These are phyloP conservation scores for Crenuchus spilurus DNA, from an alignment of 2,797 vertebrate genomes.

Conservation along the genomic window DNA sequence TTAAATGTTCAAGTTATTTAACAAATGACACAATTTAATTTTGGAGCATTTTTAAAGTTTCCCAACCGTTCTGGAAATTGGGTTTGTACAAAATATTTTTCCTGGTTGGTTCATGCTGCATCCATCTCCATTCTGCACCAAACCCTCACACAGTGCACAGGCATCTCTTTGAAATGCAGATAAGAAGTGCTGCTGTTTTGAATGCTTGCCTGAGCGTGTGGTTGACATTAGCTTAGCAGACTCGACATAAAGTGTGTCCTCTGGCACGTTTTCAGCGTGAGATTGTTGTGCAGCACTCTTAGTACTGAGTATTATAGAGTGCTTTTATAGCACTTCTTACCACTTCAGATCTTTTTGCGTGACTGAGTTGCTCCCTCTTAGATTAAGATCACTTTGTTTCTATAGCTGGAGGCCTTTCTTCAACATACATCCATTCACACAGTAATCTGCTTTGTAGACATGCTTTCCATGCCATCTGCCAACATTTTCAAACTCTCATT, in stretches of 20 bases:
- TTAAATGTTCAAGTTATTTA: too few species aligned
- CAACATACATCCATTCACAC: not conserved
- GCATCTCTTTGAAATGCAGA: not conserved
- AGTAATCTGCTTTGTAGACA: not conserved
- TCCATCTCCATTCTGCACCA: not conserved
- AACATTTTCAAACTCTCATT: slow-evolving; percentile 20
- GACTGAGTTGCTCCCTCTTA: slow-evolving; percentile 2
- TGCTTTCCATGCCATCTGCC: slow-evolving; percentile 5
- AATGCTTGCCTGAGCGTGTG: not conserved
- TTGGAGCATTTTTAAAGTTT: too few species aligned
- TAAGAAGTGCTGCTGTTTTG: not conserved
- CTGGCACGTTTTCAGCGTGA: not conserved
- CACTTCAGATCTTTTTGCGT: slow-evolving; percentile 10
- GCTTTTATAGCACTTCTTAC: not conserved
- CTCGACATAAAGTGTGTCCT: slow-evolving; percentile 5
- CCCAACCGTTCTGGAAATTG: too few species aligned
- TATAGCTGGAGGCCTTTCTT: not conserved
- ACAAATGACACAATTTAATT: too few species aligned
- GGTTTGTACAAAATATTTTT: too few species aligned
- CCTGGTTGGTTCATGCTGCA: not conserved
- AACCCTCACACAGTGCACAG: not conserved
- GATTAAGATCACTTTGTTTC: not conserved
- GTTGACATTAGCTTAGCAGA: slow-evolving; percentile 5
- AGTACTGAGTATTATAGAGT: not conserved
- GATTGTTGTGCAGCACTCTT: not conserved